These are phyloP conservation scores for Cotesia glomerata DNA, from an alignment of 1,140 invertebrate species.

Conservation along the genomic window DNA sequence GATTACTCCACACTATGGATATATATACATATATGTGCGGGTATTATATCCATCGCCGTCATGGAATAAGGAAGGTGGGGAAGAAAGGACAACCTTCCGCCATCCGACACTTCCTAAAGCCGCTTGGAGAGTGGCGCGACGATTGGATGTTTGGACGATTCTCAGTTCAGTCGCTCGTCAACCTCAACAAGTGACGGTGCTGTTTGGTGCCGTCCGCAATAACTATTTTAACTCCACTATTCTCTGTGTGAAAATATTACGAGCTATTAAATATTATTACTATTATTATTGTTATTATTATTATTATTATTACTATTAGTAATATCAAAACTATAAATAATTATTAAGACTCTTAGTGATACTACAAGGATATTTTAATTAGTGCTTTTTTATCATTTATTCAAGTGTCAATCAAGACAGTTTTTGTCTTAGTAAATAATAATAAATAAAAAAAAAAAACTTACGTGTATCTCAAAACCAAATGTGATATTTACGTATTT, in stretches of 20 bases:
- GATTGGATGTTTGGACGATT: conserved; percentile 25
- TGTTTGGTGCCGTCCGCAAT: conserved; percentile 22
- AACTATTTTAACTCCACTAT: conserved; percentile 12
- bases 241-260: background rate
- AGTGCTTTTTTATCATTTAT: too few species aligned
- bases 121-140: conserved; percentile 32
- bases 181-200: conserved; percentile 39
- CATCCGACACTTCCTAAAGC: conserved; percentile 47
- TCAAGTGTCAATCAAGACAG: too few species aligned
- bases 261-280: background rate
- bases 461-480: too few species aligned
- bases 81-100: conserved; percentile 34
- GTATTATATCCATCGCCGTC: conserved; percentile 3
- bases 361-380: too few species aligned
- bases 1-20: too few species aligned
- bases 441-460: too few species aligned
- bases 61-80: background rate
- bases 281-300: background rate
- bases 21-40: too few species aligned
- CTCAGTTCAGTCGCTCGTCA: conserved; percentile 51
- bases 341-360: too few species aligned
- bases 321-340: too few species aligned
- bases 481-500: too few species aligned
- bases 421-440: background rate
- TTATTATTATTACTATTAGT: background rate